phyloP scores from a whole-genome alignment of 1,140 invertebrate species.

The Drosophila kohkoa region DNA sequence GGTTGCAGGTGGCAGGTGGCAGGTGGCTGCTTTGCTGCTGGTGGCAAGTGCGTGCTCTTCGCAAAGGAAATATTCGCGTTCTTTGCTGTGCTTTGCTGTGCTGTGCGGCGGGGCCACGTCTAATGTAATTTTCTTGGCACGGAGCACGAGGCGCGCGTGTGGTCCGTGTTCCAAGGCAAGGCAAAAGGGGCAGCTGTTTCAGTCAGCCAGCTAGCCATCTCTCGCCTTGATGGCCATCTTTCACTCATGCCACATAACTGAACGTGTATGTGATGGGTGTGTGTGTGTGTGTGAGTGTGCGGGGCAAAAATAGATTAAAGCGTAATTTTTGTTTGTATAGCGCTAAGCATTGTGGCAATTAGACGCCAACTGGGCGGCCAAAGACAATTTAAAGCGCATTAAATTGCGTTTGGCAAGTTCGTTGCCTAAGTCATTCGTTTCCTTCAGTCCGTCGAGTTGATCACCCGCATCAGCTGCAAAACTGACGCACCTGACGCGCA shows the following conservation, averaged over 20 bases:
- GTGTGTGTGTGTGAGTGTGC: conserved; percentile 18
- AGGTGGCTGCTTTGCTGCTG: not conserved
- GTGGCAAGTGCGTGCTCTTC: conserved; percentile 55
- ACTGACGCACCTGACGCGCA: conserved; percentile 54
- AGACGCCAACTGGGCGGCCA: conserved; percentile 27
- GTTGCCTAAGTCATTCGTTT: conserved; percentile 68
- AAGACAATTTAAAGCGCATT: conserved; percentile 80
- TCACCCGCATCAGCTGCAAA: conserved; percentile 24
- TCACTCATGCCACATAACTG: not conserved
- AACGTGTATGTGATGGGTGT: not conserved
- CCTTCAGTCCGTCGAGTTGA: not conserved
- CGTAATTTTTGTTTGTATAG: conserved; percentile 82
- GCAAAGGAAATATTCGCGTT: conserved; percentile 14
- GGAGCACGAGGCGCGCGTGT: conserved; percentile 59
- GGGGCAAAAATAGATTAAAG: conserved; percentile 80
- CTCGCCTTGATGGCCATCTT: not conserved
- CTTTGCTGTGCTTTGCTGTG: not conserved
- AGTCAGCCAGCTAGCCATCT: conserved; percentile 25
- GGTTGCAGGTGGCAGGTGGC: conserved; percentile 4
- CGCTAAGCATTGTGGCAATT: conserved; percentile 68
- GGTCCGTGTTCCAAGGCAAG: conserved; percentile 42
- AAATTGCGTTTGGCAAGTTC: conserved; percentile 76
- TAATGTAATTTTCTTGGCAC: conserved; percentile 79
- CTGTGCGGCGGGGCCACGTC: conserved; percentile 40
- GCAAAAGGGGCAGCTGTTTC: conserved; percentile 33